Evolutionary conservation across 2,113 vertebrate species (phyloP), one percentile per base, ranked within the genome.

Genomic region (Morphnarchus princeps): DNA sequence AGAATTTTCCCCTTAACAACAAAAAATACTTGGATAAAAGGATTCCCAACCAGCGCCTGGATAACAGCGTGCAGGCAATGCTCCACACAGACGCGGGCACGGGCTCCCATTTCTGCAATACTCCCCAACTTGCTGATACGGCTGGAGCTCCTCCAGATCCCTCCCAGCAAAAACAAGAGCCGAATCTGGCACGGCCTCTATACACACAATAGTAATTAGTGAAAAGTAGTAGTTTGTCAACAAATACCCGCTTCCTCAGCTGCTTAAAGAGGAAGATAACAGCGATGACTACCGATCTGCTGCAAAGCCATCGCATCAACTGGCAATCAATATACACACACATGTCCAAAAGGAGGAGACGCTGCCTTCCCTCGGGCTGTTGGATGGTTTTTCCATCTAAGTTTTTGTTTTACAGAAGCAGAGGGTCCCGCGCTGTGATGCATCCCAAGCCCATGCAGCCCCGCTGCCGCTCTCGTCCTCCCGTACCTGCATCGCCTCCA

Each of bases 401-500:
- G 19, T 20, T 58, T 52, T 57, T 19, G 66, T 24, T 45, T 21
- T 5, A 19, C 13, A 52, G 42, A 80, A 59, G 42, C 78, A 69
- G 43, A 72, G 29, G 65, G 11, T 13, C 32, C 40, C 2, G 7
- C 4, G 6, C 34, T 66, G 52, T 31, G 69, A 8, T 36, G 40
- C 38, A 55, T 25, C 85, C 50, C 9, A 1, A 34, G 11, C 32
- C 70, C 54, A 28, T 5, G 2, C 65, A 15, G 47, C 58, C 81
- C 67, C 36, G 3, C 4, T 0, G 1, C 10, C 0, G 1, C 62
- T 52, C 67, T 50, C 6, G 4, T 28, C 88, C 87, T 40, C 26
- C 57, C 42, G 4, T 87, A 98, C 99, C 99, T 99, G 99, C 99
- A 99, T 99, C 3, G 99, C 99, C 86, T 99, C 99, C 94, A 99